These are phyloP conservation scores for Chrysodeixis includens DNA, from an alignment of 2,888 invertebrate genomes.

Conservation along the genomic window DNA sequence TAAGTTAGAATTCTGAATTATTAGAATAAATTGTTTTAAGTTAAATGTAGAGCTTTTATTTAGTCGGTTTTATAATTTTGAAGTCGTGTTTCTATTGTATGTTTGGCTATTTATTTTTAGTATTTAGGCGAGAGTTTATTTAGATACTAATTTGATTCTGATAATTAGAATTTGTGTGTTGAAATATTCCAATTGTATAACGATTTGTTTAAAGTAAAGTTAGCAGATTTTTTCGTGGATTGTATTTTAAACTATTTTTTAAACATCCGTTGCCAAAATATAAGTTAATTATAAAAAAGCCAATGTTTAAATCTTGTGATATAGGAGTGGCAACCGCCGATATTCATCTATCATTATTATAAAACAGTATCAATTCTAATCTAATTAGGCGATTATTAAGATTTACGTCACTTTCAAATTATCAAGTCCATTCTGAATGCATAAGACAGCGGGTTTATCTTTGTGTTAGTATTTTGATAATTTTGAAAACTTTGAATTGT, in stretches of 20 bases:
- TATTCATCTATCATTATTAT: constrained; percentile 28
- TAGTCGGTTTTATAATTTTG: neutral
- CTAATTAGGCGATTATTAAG: constrained; percentile 50
- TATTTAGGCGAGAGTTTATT: neutral
- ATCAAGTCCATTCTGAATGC: constrained; percentile 24
- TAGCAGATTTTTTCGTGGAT: neutral
- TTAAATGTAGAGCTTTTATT: neutral
- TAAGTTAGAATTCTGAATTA: neutral
- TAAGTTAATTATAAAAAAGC: neutral
- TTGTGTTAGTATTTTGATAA: constrained; percentile 14
- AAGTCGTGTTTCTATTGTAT: neutral
- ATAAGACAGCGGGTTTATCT: constrained; percentile 15
- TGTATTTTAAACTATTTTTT: neutral
- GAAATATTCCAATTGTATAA: neutral
- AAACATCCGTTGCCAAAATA: neutral
- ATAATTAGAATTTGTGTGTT: too few relatives aligned
- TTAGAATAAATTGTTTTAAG: neutral
- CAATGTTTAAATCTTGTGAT: neutral
- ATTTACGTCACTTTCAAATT: constrained; percentile 38
- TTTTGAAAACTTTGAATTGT: constrained; percentile 11
- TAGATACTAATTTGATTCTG: too few relatives aligned
- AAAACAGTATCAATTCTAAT: constrained; percentile 46
- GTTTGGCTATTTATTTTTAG: neutral
- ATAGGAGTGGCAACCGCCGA: constrained; percentile 21
- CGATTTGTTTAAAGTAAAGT: neutral